Evolutionary conservation across 1,140 invertebrate species (phyloP), one percentile per base, ranked within the genome.

Genomic region (Psilanteris sp.): DNA sequence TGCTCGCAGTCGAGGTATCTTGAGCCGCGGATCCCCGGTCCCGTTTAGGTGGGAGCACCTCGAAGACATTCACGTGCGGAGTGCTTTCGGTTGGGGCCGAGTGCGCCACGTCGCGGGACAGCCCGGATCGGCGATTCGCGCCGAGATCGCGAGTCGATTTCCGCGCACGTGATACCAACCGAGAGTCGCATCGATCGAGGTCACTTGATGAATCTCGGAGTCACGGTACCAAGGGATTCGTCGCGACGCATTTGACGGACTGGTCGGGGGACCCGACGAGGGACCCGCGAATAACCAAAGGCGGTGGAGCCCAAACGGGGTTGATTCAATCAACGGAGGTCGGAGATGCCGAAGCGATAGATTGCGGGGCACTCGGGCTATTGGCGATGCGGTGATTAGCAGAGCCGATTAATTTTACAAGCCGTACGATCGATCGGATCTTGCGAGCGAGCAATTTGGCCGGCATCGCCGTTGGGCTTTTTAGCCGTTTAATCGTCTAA

Each of bases 381-480:
- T 61, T 55, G 41, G 27, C 20, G 48, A 55, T 24, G 34, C 55
- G 26, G 57, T 70, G 64, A 76, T 77, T 77, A 67, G 44, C 59
- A 36, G 52, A 32, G 9, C 29, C 54, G 61, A 77, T 77, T 77
- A 71, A 55, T 77, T 71, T 46, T 11, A 37, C 31, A 31, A 32
- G 55, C 34, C 54, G 52, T 52, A 36, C 27, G 37, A 64, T 77
- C 66, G 61, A 71, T 71, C 52, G 24, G 52, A 57, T 59, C 9
- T 31, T 36, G 32, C 36, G 24, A 55, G 5, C 59, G 24, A 52
- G 31, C 39, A 54, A 44, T 44, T 50, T n/a, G 18, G 11, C 16
- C 29, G 14, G 29, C 18, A 20, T 9, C 5, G 10, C 20, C 13
- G 20, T 14, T 4, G 13, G 13, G 15, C 11, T 27, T 64, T 64